These are phyloP conservation scores for Tribolium madens DNA, from an alignment of 1,140 invertebrate genomes.

Conservation along the genomic window DNA sequence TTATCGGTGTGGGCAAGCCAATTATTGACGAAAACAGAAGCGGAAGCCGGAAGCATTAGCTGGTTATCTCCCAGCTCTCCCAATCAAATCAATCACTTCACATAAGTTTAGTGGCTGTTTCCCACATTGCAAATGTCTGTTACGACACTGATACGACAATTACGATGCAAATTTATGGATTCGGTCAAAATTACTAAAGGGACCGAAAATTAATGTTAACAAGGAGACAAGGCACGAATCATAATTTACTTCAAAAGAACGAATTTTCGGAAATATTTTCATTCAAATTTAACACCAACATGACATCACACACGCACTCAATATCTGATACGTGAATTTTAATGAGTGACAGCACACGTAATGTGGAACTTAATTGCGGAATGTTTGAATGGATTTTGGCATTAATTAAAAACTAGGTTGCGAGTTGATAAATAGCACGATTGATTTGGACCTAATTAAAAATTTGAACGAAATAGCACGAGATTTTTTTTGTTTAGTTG, in stretches of 20 bases:
- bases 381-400: not conserved
- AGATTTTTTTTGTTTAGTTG: no score
- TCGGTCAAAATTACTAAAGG: not conserved
- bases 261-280: not conserved
- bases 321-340: not conserved
- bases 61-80: slow-evolving; percentile 16
- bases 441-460: not conserved
- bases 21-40: slow-evolving; percentile 26
- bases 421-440: not conserved
- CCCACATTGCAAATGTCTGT: slow-evolving; percentile 26
- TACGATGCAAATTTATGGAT: slow-evolving; percentile 32
- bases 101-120: slow-evolving; percentile 24
- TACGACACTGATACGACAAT: slow-evolving; percentile 33
- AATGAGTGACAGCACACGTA: not conserved
- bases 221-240: not conserved
- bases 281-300: no score
- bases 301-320: not conserved
- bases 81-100: slow-evolving; percentile 36
- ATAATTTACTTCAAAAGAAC: not conserved
- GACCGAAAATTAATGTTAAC: slow-evolving; percentile 11
- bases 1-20: slow-evolving; percentile 1
- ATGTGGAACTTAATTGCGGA: not conserved
- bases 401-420: not conserved
- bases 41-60: slow-evolving; percentile 23
- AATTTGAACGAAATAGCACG: not conserved